Percentiles rank a stretch among this genome's conserved stretches.
phyloP scores from a whole-genome alignment of 2,888 invertebrate genomes.

The Ametastegia equiseti region DNA sequence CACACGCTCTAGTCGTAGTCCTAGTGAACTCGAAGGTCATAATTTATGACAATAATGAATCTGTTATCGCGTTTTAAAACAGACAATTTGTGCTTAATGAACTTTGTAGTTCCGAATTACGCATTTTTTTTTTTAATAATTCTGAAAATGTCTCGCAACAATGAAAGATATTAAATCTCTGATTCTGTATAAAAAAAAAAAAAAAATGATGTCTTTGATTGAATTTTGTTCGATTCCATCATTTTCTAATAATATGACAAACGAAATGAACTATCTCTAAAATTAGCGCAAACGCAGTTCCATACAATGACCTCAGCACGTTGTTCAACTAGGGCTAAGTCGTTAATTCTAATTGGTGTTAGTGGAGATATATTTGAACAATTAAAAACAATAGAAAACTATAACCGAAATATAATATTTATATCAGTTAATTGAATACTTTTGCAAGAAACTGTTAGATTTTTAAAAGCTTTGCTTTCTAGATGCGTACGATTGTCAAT shows the following conservation, averaged over 20 bases:
- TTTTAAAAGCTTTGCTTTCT: neutral
- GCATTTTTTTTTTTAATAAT: neutral
- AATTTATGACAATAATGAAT: neutral
- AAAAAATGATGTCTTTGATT: neutral
- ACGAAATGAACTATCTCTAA: neutral
- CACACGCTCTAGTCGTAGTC: conserved; percentile 1
- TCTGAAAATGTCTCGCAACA: neutral
- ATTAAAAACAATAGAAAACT: conserved; percentile 5
- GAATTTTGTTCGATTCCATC: neutral
- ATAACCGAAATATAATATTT: neutral
- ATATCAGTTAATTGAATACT: conserved; percentile 26
- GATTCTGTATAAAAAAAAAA: neutral
- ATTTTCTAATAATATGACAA: neutral
- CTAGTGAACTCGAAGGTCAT: conserved; percentile 1
- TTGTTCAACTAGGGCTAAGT: neutral
- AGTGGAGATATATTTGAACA: neutral
- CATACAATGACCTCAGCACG: neutral
- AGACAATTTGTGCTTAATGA: conserved; percentile 25
- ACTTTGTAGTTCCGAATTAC: neutral
- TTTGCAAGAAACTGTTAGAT: neutral
- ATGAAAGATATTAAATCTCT: conserved; percentile 4
- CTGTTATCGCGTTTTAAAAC: conserved; percentile 25
- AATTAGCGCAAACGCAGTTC: neutral
- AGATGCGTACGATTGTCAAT: conserved; percentile 15
- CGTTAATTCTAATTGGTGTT: conserved; percentile 39